A percentile compares a stretch with the other conserved stretches of the same genome.
These are phyloP conservation scores for Palythoa heliodiscus DNA, from an alignment of 92 coral and sea anemone genomes.

Conservation along the genomic window DNA sequence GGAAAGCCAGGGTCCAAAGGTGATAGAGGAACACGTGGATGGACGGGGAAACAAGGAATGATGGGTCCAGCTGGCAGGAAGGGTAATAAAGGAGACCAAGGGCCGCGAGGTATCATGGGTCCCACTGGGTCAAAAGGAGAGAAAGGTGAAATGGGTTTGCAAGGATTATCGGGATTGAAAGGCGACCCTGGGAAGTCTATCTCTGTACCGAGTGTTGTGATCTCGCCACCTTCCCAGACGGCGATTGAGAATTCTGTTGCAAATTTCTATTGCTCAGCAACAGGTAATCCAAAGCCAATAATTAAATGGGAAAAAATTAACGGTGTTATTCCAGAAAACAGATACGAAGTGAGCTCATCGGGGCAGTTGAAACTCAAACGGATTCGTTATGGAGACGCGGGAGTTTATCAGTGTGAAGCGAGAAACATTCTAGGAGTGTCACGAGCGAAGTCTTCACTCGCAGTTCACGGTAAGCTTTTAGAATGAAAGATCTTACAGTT, in stretches of 20 bases:
- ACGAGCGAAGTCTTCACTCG: not conserved
- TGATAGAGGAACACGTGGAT: too few species aligned
- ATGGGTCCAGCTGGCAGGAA: too few species aligned
- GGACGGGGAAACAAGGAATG: too few species aligned
- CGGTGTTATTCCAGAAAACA: constrained; percentile 9
- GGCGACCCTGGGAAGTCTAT: constrained; percentile 14
- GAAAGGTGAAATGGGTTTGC: too few species aligned
- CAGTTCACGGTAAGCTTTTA: not conserved
- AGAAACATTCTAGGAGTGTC: constrained; percentile 25
- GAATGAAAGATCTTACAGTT: too few species aligned
- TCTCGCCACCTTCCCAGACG: constrained; percentile 16
- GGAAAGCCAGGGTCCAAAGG: too few species aligned
- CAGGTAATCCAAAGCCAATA: constrained; percentile 25
- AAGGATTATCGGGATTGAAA: too few species aligned
- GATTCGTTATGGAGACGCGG: not conserved
- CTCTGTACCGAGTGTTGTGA: constrained; percentile 6
- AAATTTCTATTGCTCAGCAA: constrained; percentile 1
- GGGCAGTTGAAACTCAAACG: not conserved
- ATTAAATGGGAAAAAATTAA: constrained; percentile 12
- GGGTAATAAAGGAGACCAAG: too few species aligned
- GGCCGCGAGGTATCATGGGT: too few species aligned
- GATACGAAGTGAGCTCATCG: not conserved
- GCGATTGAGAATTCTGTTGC: not conserved
- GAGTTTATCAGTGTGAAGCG: constrained; percentile 13
- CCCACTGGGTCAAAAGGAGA: too few species aligned